Conservation (phyloP, 2,113 vertebrate genomes). For the Isichthys henryi region DNA sequence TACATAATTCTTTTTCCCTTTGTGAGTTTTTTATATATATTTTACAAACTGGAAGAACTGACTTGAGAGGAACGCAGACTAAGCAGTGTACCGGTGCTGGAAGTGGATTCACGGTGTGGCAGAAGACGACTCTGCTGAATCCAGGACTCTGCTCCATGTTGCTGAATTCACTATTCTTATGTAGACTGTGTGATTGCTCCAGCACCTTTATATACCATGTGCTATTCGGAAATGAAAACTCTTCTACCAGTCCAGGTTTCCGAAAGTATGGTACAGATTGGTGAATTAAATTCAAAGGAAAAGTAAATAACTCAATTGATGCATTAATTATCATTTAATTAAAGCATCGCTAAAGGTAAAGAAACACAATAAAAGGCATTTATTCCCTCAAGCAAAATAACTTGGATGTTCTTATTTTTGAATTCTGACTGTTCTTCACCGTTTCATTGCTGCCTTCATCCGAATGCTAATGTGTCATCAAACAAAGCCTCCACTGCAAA, state of each 20-base stretch:
- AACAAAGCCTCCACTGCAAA: neutral
- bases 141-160: neutral
- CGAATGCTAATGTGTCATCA: neutral
- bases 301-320: neutral
- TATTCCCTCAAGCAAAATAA: neutral
- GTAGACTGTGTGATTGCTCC: neutral
- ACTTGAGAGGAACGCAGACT: neutral
- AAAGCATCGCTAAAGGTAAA: neutral
- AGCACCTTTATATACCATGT: neutral
- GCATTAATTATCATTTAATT: conserved; percentile 2
- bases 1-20: neutral
- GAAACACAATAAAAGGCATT: neutral
- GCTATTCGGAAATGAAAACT: neutral
- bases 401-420: neutral
- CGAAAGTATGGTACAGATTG: neutral
- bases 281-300: neutral
- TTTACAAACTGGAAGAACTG: neutral
- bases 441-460: neutral
- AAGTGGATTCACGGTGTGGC: neutral
- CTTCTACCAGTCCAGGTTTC: neutral
- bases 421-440: neutral
- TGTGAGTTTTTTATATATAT: neutral
- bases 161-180: neutral
- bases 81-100: neutral
- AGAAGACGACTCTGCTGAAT: neutral